phyloP scores from a whole-genome alignment of 2,888 invertebrate species.

The Rhyacophila evoluta region DNA sequence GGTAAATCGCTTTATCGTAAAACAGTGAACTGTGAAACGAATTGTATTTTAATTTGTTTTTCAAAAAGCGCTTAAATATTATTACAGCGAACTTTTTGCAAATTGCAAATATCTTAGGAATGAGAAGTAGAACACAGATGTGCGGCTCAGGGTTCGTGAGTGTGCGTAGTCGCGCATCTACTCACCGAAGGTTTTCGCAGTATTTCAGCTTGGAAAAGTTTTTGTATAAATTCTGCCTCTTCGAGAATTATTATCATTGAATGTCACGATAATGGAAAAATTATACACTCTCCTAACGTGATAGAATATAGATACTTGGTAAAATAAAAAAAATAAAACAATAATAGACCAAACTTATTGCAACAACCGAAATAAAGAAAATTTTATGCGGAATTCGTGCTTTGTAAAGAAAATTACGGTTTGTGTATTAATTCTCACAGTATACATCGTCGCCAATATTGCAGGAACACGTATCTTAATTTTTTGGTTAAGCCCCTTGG shows the following conservation, averaged over 20 bases:
- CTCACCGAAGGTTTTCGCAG: neutral
- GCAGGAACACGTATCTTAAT: too few relatives aligned
- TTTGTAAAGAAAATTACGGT: too few relatives aligned
- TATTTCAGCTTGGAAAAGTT: neutral
- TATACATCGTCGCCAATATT: too few relatives aligned
- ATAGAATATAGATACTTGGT: neutral
- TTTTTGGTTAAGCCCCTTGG: too few relatives aligned
- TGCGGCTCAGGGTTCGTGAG: neutral
- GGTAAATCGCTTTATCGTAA: neutral
- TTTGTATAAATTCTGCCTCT: neutral
- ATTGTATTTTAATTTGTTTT: slow-evolving; percentile 3
- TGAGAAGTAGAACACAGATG: slow-evolving; percentile 12
- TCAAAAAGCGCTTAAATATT: slow-evolving; percentile 12
- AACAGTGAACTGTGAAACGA: slow-evolving; percentile 12
- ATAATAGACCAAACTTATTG: too few relatives aligned
- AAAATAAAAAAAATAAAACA: neutral
- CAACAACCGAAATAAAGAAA: too few relatives aligned
- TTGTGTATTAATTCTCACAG: too few relatives aligned
- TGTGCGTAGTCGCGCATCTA: neutral
- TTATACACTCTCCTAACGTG: neutral
- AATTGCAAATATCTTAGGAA: slow-evolving; percentile 17
- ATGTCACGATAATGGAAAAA: neutral
- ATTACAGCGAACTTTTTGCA: slow-evolving; percentile 15
- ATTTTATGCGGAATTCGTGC: too few relatives aligned
- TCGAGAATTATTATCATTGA: neutral